Evolutionary conservation across 2,113 vertebrate genomes (phyloP).

Genomic region (Chionis minor): DNA sequence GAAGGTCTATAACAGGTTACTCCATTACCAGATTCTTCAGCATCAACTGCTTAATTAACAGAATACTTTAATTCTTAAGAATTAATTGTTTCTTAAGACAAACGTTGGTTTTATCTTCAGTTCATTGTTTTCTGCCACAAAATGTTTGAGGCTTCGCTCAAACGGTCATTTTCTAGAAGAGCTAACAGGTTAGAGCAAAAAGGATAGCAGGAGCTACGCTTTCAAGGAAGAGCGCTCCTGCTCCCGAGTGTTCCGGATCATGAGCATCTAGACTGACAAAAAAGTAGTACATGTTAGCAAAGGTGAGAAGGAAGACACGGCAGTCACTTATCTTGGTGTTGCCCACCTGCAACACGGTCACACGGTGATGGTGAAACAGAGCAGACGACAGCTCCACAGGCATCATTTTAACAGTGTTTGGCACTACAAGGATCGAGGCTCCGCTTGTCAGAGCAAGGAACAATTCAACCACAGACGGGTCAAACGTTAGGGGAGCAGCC

Average conservation of each 20-base stretch:
- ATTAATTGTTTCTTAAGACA: background rate
- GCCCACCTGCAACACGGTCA: slow-evolving; percentile 89
- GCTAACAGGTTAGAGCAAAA: background rate
- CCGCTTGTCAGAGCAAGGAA: slow-evolving; percentile 89
- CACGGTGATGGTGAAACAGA: slow-evolving; percentile 82
- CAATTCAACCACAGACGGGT: slow-evolving; percentile 93
- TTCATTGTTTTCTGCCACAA: background rate
- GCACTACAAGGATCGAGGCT: slow-evolving; percentile 88
- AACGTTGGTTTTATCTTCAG: background rate
- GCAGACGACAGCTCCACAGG: slow-evolving; percentile 78
- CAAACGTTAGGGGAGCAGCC: slow-evolving; percentile 93
- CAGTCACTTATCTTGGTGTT: background rate
- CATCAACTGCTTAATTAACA: background rate
- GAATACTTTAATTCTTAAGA: background rate
- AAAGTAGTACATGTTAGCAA: background rate
- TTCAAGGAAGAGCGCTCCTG: background rate
- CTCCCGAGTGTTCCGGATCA: background rate
- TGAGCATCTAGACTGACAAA: background rate
- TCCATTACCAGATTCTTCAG: background rate
- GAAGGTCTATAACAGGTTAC: background rate
- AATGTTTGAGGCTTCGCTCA: background rate
- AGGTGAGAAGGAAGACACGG: background rate
- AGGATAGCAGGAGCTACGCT: rapidly evolving
- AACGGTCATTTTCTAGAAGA: background rate
- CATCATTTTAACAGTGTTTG: slow-evolving; percentile 83